Conservation (phyloP, 2,797 vertebrate species). For the Lycodopsis pacificus region DNA sequence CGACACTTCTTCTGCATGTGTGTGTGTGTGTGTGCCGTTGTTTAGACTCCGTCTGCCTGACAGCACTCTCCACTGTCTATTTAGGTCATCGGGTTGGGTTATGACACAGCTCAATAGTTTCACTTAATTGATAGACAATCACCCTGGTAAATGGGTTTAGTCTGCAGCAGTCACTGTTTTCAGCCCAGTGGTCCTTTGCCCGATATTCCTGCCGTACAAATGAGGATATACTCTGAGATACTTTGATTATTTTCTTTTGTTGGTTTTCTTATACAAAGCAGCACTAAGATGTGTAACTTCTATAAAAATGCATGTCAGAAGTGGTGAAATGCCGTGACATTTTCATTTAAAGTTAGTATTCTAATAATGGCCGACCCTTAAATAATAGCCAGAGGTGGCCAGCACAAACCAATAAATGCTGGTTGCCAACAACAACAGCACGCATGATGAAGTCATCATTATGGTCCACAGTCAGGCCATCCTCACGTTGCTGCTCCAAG, state of each 20-base stretch:
- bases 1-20: neutral
- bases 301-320: neutral
- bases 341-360: neutral
- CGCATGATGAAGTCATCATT: neutral
- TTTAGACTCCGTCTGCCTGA: conserved; percentile 26
- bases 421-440: neutral
- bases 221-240: neutral
- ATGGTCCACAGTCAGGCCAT: neutral
- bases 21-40: conserved; percentile 10
- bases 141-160: conserved; percentile 32
- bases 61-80: conserved; percentile 36
- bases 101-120: conserved; percentile 14
- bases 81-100: conserved; percentile 47
- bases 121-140: conserved; percentile 60
- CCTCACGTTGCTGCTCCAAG: neutral
- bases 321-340: neutral
- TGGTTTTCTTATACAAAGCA: neutral
- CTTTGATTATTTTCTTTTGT: neutral
- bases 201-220: neutral
- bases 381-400: neutral
- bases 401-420: neutral
- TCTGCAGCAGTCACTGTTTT: conserved; percentile 17
- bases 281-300: neutral
- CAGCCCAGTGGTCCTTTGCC: neutral
- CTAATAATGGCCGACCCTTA: neutral